Percentiles rank a stretch among this genome's conserved stretches.
Evolutionary conservation across 2,888 invertebrate genomes (phyloP).

Genomic region (Bursaphelenchus okinawaensis): DNA sequence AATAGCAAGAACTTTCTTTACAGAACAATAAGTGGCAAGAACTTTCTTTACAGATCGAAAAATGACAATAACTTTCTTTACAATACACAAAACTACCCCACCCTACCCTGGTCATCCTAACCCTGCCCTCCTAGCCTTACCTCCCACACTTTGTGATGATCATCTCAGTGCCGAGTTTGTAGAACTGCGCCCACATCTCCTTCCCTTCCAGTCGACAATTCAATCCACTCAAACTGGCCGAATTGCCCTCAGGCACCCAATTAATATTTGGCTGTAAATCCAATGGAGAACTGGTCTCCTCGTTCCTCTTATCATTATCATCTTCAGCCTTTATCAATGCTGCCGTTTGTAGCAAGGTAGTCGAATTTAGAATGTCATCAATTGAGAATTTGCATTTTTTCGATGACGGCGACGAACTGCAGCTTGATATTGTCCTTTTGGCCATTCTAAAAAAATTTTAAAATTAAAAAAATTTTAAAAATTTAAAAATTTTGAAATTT

Average conservation of each 20-base stretch:
- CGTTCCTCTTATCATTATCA: background rate
- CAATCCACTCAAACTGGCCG: conserved; percentile 57
- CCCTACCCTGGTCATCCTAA: too few relatives aligned
- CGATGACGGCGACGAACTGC: background rate
- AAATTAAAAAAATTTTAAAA: too few relatives aligned
- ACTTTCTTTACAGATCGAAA: too few relatives aligned
- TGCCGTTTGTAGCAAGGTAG: too few relatives aligned
- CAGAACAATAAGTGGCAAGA: too few relatives aligned
- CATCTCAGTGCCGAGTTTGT: conserved; percentile 83
- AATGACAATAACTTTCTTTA: too few relatives aligned
- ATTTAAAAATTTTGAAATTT: too few relatives aligned
- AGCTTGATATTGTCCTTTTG: too few relatives aligned
- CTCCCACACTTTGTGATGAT: conserved; percentile 95
- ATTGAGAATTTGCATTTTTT: background rate
- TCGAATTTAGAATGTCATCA: background rate
- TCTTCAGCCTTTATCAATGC: background rate
- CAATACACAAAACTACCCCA: too few relatives aligned
- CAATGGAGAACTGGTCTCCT: background rate
- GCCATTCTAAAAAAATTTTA: too few relatives aligned
- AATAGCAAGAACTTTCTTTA: too few relatives aligned
- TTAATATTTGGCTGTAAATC: conserved; percentile 6
- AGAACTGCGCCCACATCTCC: conserved; percentile 94
- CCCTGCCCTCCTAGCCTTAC: too few relatives aligned
- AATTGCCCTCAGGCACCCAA: conserved; percentile 19
- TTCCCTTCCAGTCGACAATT: conserved; percentile 89